Conservation (phyloP, 2,888 invertebrate species). For the Parnassius smintheus region DNA sequence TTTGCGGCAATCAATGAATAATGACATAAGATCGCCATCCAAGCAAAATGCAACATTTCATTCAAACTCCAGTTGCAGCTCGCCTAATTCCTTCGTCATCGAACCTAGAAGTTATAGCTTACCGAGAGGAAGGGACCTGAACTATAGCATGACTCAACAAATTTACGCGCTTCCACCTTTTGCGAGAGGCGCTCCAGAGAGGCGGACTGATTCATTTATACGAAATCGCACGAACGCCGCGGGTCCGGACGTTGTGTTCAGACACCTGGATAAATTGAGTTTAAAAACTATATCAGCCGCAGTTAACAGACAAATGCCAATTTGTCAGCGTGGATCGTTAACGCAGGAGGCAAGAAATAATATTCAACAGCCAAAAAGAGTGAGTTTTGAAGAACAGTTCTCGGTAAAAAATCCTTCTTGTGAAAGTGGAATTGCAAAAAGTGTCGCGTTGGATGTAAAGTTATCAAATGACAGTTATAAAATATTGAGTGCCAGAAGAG, state of each 20-base stretch:
- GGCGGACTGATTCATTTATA: slow-evolving; percentile 63
- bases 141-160: slow-evolving; percentile 43
- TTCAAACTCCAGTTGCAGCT: slow-evolving; percentile 47
- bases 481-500: slow-evolving; percentile 32
- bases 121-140: slow-evolving; percentile 53
- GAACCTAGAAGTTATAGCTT: slow-evolving; percentile 58
- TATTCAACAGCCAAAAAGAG: slow-evolving; percentile 49
- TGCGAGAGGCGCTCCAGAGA: slow-evolving; percentile 56
- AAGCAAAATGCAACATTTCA: slow-evolving; percentile 35
- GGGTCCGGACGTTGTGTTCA: slow-evolving; percentile 54
- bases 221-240: slow-evolving; percentile 39
- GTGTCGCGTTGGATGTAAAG: slow-evolving; percentile 36
- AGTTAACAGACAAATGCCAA: slow-evolving; percentile 36
- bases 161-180: slow-evolving; percentile 50
- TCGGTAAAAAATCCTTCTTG: slow-evolving; percentile 29
- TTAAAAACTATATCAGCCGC: slow-evolving; percentile 36
- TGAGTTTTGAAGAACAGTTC: slow-evolving; percentile 56
- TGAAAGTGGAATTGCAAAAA: slow-evolving; percentile 29
- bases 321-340: slow-evolving; percentile 47
- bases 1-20: slow-evolving; percentile 50
- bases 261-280: slow-evolving; percentile 54
- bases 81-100: slow-evolving; percentile 46
- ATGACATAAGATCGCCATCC: slow-evolving; percentile 40
- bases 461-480: slow-evolving; percentile 34
- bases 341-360: slow-evolving; percentile 37